Evolutionary conservation across 2,888 invertebrate genomes (phyloP), one percentile per base, ranked within the genome.

Genomic region (Allolobophora icterica): DNA sequence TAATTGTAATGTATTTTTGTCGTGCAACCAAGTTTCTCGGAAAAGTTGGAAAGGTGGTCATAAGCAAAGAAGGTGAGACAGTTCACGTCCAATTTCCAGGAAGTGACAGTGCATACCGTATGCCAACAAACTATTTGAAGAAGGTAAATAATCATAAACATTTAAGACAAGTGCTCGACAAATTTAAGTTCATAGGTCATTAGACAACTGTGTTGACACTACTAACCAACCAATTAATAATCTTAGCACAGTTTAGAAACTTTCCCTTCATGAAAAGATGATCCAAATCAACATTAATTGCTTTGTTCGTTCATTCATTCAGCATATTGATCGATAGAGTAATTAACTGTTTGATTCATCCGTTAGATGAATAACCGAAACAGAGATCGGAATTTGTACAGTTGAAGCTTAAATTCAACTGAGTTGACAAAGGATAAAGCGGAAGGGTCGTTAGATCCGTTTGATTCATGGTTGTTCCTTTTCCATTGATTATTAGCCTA

Each of bases 41-140:
- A n/a, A 71, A 71, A 71, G 71, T 71, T n/a, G 71, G 71, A 71
- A 71, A 71, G n/a, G 30, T 71, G 71, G n/a, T 71, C 71, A n/a
- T 71, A 71, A n/a, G n/a, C 71, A n/a, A 71, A n/a, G 71, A 71
- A 71, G 13, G 71, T 71, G 30, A 71, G n/a, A 8, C 5, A n/a
- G 71, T 71, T 71, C 71, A 71, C 71, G 71, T 71, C 71, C 71
- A 71, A 71, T 71, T 17, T n/a, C 71, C 71, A 71, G 71, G 71
- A 30, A 1, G 6, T 13, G 71, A 71, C n/a, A 71, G n/a, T 1
- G 71, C n/a, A 2, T 71, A 11, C n/a, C 6, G 71, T 71, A n/a
- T 30, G 71, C 71, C n/a, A 71, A 8, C 71, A 11, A 17, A 11
- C 8, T n/a, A n/a, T 13, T n/a, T 71, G 71, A n/a, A 0, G 71